Evolutionary conservation across 2,113 vertebrate genomes (phyloP).

Genomic region (Pyrgilauda ruficollis): DNA sequence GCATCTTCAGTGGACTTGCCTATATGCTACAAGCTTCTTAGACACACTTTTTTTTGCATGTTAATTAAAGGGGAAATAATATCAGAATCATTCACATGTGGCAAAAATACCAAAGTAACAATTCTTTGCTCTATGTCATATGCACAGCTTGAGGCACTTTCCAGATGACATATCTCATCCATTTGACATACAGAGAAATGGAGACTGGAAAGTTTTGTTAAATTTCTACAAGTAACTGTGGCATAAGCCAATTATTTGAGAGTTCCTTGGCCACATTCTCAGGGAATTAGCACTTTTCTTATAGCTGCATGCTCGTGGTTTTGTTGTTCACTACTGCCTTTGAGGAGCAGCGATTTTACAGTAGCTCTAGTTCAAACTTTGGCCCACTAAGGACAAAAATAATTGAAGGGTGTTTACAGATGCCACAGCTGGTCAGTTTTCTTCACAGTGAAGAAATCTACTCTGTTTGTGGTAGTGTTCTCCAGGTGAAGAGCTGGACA

Average conservation of each 20-base stretch:
- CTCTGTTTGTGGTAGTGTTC: neutral
- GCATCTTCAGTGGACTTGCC: neutral
- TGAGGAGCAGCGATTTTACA: neutral
- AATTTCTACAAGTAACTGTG: neutral
- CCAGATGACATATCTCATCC: neutral
- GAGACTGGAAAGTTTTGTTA: neutral
- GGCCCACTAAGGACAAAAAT: neutral
- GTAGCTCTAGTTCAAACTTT: neutral
- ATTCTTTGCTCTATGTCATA: neutral
- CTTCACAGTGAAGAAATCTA: neutral
- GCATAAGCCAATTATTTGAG: neutral
- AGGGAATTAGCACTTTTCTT: neutral
- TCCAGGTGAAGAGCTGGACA: neutral
- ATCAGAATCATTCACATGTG: neutral
- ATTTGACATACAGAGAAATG: neutral
- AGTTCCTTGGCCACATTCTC: neutral
- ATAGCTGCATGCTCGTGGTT: neutral
- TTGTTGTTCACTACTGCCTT: neutral
- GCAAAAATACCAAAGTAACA: neutral
- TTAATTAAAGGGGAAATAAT: neutral
- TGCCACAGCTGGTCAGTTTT: neutral
- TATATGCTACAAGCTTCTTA: neutral
- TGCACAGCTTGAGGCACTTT: rapidly evolving
- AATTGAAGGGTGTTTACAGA: neutral
- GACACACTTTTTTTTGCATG: neutral